Conservation (phyloP, 2,888 invertebrate species). For the Eucera pruinosa region DNA sequence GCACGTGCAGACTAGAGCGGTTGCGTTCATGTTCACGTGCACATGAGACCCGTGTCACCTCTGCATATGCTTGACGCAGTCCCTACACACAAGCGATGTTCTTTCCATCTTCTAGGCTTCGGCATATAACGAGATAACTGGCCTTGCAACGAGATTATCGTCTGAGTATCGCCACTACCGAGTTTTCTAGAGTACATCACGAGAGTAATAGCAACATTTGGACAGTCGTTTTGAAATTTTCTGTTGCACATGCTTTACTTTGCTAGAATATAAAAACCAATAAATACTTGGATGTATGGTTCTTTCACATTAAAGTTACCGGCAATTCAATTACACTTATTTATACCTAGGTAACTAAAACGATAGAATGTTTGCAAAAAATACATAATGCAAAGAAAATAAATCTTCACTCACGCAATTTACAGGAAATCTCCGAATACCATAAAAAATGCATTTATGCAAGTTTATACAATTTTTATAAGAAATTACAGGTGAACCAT, state of each 20-base stretch:
- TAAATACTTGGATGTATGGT: too few species aligned
- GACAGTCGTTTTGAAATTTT: not conserved
- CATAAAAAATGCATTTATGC: too few species aligned
- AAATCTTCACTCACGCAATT: too few species aligned
- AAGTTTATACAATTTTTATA: too few species aligned
- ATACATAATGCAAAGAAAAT: too few species aligned
- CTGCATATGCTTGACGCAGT: not conserved
- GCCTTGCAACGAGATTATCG: constrained; percentile 67
- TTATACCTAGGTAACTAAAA: too few species aligned
- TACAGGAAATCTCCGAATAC: too few species aligned
- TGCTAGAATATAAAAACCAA: not conserved
- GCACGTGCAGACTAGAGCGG: constrained; percentile 13
- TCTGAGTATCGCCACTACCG: not conserved
- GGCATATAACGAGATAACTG: constrained; percentile 63
- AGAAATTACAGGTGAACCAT: too few species aligned
- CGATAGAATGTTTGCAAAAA: too few species aligned
- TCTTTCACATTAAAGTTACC: too few species aligned
- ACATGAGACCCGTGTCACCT: constrained; percentile 3
- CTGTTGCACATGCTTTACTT: not conserved
- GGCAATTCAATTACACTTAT: too few species aligned
- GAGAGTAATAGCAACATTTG: not conserved
- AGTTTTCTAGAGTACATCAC: constrained; percentile 14
- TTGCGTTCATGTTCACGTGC: not conserved
- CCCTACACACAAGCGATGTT: not conserved
- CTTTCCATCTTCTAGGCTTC: constrained; percentile 38